Percentiles rank a stretch among this genome's conserved stretches.
These are phyloP conservation scores for Polypterus bichir DNA, from an alignment of 2,113 vertebrate genomes.

Conservation along the genomic window DNA sequence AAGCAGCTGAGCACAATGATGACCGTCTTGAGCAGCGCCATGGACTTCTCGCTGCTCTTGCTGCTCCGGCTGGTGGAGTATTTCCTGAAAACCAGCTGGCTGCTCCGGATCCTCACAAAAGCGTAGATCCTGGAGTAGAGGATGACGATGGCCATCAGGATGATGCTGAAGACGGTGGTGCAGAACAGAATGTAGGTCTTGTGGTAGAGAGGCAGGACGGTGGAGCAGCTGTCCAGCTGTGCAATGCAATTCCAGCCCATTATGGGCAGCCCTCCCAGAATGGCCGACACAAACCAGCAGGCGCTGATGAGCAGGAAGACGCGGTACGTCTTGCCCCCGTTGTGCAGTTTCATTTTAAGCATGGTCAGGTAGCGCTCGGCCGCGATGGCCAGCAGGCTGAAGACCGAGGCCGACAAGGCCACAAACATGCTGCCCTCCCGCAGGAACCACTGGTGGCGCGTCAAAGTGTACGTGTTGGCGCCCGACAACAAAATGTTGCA, in stretches of 20 bases:
- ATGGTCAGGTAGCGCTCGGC: slow-evolving; percentile 93
- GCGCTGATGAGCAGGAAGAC: slow-evolving; percentile 87
- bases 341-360: slow-evolving; percentile 93
- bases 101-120: slow-evolving; percentile 81
- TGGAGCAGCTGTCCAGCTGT: slow-evolving; percentile 65
- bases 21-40: slow-evolving; percentile 90
- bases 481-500: slow-evolving; percentile 89
- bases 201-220: slow-evolving; percentile 89
- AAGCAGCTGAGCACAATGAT: slow-evolving; percentile 93
- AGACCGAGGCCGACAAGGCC: slow-evolving; percentile 84
- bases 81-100: slow-evolving; percentile 80
- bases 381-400: slow-evolving; percentile 90
- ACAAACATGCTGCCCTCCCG: slow-evolving; percentile 95
- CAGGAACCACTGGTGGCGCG: slow-evolving; percentile 83
- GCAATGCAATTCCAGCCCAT: slow-evolving; percentile 95
- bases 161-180: slow-evolving; percentile 83
- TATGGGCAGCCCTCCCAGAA: slow-evolving; percentile 75
- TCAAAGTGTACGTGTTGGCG: slow-evolving; percentile 79
- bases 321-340: slow-evolving; percentile 77
- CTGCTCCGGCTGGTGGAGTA: slow-evolving; percentile 56
- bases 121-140: slow-evolving; percentile 89
- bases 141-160: slow-evolving; percentile 82
- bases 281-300: slow-evolving; percentile 78
- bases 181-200: slow-evolving; percentile 98
- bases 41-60: slow-evolving; percentile 84